Base-by-base conservation (phyloP, 2,113 vertebrate genomes). In the Chaenocephalus aceratus region DNA sequence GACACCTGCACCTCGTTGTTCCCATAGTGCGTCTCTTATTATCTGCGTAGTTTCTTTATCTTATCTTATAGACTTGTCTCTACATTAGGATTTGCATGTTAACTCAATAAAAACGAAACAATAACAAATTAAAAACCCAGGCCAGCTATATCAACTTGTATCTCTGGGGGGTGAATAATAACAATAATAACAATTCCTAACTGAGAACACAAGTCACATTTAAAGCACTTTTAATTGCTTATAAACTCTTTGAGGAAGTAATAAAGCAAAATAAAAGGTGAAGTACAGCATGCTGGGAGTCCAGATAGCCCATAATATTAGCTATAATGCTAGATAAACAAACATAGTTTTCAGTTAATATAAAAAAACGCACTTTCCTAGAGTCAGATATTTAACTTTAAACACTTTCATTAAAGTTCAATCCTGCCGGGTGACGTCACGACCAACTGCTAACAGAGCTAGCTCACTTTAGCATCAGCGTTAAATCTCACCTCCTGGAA, bases 381-480 rank as follows among this genome's bases (percentile, higher is more conserved):
- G 0, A 5, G 0, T 75, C 36, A 3, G 26, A 34, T 12, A n/a
- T 7, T 36, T 2, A 44, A 0, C 49, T 61, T 34, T 10, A 46
- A 58, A 78, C 15, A 1, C 18, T 11, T 54, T 0, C 18, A 5
- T 62, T 62, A 4, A 1, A 3, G 30, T 15, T 66, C 41, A 54
- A 36, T 51, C 15, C 7, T 10, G 13, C 12, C 2, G 61, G 57
- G 11, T 26, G 2, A 57, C 62, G 21, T 70, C 60, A n/a, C 18
- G 10, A 69, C 67, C n/a, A 41, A 56, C 54, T 69, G 75, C 84
- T 82, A 84, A 64, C 46, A n/a, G 48, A 62, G 48, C 41, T 45
- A 80, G 78, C 79, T 48, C 62, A 74, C 53, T 67, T 71, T 57
- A 80, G 79, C 9, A 15, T 34, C 1, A 0, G 9, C 5, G 12